Base-by-base conservation (phyloP, 2,113 vertebrate genomes). In the Corythornis vintsioides region DNA sequence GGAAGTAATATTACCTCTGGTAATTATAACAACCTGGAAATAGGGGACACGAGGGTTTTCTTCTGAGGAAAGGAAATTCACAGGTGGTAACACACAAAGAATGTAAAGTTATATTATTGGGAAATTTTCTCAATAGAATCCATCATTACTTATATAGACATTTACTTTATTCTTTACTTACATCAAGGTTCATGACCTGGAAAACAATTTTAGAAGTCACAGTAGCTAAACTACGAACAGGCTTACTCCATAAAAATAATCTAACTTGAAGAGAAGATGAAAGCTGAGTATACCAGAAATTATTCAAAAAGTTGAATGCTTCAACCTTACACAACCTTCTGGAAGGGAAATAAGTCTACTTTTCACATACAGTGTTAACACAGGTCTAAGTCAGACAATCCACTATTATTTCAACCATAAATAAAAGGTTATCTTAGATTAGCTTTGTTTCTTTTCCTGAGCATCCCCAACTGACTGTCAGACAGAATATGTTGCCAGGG, bases 311-410 rank as follows among this genome's bases (percentile, higher is more conserved):
- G 4, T 8, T 38, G 19, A 80, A 47, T 19, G 9, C 24, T 74
- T 9, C 11, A 38, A 2, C 11, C 11, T 3, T 9, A 17, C 14
- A 38, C 10, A 38, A 3, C 0, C 6, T 3, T 50, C 13, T 25
- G 12, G 4, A 17, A 50, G 42, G 11, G 11, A 86, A 70, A 29
- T 3, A 45, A 48, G 3, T 75, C 48, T 47, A 26, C 7, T 66
- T 80, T 77, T 88, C 60, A 63, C 0, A 2, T 50, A 50, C 4
- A 42, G 4, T 15, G 2, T 31, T 43, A 91, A 29, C 9, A 35
- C 2, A 35, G 8, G 13, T 40, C 22, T 88, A 69, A n/a, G 11
- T 82, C 19, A 63, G 12, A n/a, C 19, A 78, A 52, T 29, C 6
- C 48, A 17, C 4, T 43, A 19, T 3, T 79, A 38, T 93, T 79